phyloP scores from a whole-genome alignment of 2,113 vertebrate species.

The Silurus glanis region DNA sequence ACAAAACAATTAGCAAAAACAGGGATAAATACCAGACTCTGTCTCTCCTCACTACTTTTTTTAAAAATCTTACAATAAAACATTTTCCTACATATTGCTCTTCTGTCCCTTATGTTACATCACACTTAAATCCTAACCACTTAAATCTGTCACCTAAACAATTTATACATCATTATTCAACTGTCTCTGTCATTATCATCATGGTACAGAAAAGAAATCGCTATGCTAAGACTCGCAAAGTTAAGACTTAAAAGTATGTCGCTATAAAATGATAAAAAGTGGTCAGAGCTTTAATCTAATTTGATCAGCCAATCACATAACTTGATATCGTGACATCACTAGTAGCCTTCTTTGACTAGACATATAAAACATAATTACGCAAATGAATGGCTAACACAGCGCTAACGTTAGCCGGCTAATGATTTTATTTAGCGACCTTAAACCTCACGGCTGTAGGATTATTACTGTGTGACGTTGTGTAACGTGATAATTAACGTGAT shows the following conservation, averaged over 20 bases:
- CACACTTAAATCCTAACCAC: neutral
- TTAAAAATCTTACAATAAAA: neutral
- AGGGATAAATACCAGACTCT: neutral
- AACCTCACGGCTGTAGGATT: neutral
- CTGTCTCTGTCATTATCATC: neutral
- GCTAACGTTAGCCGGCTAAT: constrained; percentile 16
- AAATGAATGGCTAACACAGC: neutral
- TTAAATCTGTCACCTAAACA: neutral
- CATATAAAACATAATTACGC: neutral
- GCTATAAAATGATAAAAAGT: neutral
- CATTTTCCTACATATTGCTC: neutral
- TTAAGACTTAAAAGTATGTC: neutral
- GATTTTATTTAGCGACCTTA: neutral
- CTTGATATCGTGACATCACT: neutral
- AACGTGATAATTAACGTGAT: too few species aligned
- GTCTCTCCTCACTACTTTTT: neutral
- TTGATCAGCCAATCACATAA: neutral
- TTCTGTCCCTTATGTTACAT: neutral
- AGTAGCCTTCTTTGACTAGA: neutral
- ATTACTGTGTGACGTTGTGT: too few species aligned
- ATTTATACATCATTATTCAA: neutral
- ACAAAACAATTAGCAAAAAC: neutral
- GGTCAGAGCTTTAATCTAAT: neutral
- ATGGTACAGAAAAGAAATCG: neutral
- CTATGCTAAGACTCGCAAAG: neutral